A percentile compares a stretch with the other conserved stretches of the same genome.
These are phyloP conservation scores for Hipposideros larvatus DNA, from an alignment of 2,797 vertebrate species.

Conservation along the genomic window DNA sequence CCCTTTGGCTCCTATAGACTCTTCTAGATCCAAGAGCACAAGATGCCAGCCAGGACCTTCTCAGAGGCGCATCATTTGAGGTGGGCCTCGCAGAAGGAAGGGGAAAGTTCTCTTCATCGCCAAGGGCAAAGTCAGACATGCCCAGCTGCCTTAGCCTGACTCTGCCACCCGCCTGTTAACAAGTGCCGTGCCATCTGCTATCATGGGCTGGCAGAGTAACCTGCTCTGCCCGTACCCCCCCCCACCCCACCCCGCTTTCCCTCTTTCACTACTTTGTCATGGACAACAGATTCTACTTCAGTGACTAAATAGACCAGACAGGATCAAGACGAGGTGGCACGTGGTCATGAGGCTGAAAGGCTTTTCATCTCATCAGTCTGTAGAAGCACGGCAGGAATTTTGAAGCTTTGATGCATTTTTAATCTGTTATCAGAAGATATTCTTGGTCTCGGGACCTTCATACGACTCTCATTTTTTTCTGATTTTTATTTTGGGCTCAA, in stretches of 20 bases:
- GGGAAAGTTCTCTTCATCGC: not conserved
- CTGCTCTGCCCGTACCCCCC: too few relatives aligned
- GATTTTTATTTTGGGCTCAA: conserved; percentile 26
- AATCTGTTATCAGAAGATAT: conserved; percentile 58
- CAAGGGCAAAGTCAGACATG: fast-evolving
- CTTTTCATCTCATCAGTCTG: conserved; percentile 21
- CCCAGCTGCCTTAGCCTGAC: not conserved
- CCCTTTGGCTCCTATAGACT: not conserved
- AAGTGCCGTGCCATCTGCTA: fast-evolving
- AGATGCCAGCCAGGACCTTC: not conserved
- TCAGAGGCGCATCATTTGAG: not conserved
- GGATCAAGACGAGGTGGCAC: not conserved
- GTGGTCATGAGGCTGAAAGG: not conserved
- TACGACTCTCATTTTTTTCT: not conserved
- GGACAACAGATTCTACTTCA: not conserved
- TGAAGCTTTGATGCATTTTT: conserved; percentile 6
- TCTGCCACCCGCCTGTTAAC: too few relatives aligned
- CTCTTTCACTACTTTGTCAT: fast-evolving
- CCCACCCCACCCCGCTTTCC: not conserved
- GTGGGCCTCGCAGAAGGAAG: not conserved
- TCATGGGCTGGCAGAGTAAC: fast-evolving
- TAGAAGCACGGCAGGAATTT: not conserved
- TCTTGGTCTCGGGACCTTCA: not conserved
- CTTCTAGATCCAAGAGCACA: not conserved
- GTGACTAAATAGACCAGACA: conserved; percentile 49